Conservation (phyloP, 37 sponge, comb jelly and placozoan genomes). For the Oscarella lobularis region DNA sequence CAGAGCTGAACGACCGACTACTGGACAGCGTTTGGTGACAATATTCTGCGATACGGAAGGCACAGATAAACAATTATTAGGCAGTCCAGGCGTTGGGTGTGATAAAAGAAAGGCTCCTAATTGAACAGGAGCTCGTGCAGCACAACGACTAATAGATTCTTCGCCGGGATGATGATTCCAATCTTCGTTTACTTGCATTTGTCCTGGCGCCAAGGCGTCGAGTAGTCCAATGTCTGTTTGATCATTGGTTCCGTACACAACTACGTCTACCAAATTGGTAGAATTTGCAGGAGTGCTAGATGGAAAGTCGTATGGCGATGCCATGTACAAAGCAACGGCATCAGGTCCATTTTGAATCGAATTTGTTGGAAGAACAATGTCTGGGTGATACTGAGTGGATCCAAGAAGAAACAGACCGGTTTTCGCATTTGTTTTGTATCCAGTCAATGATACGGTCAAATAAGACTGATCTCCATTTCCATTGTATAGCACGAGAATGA, state of each 20-base stretch:
- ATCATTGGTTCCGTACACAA: constrained; percentile 1
- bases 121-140: not conserved
- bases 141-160: constrained; percentile 3
- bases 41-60: no score
- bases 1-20: not conserved
- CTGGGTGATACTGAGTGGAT: not conserved
- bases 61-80: not conserved
- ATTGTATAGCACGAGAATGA: not conserved
- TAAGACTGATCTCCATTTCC: not conserved
- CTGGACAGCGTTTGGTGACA: not conserved
- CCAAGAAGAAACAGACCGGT: not conserved
- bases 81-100: not conserved
- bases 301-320: not conserved
- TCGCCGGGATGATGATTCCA: not conserved
- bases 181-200: not conserved
- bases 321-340: constrained; percentile 5
- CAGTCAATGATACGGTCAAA: not conserved
- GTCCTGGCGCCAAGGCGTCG: not conserved
- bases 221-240: not conserved
- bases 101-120: not conserved
- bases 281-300: not conserved
- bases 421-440: not conserved
- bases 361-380: not conserved
- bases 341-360: not conserved
- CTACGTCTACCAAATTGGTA: not conserved